phyloP scores from a whole-genome alignment of 2,888 invertebrate genomes.

The Lacanobia wlatinum region DNA sequence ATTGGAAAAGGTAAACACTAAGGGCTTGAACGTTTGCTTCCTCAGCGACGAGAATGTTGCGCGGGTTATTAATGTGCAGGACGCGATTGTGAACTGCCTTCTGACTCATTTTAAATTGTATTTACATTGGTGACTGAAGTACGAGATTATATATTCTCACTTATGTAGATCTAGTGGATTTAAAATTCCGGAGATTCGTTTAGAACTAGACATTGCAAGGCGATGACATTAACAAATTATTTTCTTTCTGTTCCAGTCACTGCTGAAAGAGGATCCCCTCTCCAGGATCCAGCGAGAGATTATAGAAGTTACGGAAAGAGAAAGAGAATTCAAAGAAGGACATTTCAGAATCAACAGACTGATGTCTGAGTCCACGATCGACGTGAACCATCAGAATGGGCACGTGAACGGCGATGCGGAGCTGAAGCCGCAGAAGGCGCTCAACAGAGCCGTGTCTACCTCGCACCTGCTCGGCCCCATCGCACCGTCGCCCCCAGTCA shows the following conservation, averaged over 20 bases:
- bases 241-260: conserved; percentile 84
- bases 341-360: conserved; percentile 87
- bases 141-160: background rate
- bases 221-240: conserved; percentile 3
- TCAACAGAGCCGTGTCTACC: conserved; percentile 87
- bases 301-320: conserved; percentile 95
- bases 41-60: background rate
- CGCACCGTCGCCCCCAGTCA: conserved; percentile 80
- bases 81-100: background rate
- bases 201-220: background rate
- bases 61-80: conserved; percentile 1
- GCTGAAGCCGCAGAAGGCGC: conserved; percentile 75
- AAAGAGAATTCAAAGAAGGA: conserved; percentile 94
- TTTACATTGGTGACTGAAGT: background rate
- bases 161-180: background rate
- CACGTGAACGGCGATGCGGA: conserved; percentile 82
- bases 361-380: conserved; percentile 87
- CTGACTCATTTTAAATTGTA: background rate
- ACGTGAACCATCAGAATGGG: conserved; percentile 86
- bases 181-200: background rate
- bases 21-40: conserved; percentile 8
- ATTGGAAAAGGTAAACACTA: conserved; percentile 26
- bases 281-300: conserved; percentile 97
- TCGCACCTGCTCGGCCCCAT: conserved; percentile 85
- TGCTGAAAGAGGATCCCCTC: conserved; percentile 93